These are phyloP conservation scores for Corythaixoides concolor DNA, from an alignment of 2,113 vertebrate species.

Conservation along the genomic window DNA sequence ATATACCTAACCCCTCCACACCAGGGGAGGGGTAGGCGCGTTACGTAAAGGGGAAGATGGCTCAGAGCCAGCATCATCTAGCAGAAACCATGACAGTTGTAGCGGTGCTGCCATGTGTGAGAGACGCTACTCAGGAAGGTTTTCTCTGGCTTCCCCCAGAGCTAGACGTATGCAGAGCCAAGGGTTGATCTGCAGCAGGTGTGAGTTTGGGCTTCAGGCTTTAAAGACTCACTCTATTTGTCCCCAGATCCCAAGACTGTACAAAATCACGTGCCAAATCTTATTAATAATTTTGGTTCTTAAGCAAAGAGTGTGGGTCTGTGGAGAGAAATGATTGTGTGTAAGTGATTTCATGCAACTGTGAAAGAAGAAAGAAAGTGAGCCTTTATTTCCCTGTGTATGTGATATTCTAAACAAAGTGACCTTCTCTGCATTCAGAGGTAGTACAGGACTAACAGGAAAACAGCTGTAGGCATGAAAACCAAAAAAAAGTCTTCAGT, in stretches of 20 bases:
- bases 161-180: neutral
- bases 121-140: neutral
- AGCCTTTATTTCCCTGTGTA: neutral
- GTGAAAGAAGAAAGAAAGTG: neutral
- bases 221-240: neutral
- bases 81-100: neutral
- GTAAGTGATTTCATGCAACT: neutral
- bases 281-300: neutral
- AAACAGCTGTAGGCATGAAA: conserved; percentile 11
- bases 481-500: neutral
- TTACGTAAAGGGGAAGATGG: neutral
- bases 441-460: neutral
- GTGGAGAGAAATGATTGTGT: neutral
- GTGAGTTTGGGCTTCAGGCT: neutral
- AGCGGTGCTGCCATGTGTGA: neutral
- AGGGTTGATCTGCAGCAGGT: neutral
- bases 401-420: accelerated
- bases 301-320: neutral
- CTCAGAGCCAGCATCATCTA: neutral
- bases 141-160: neutral
- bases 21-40: accelerated
- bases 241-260: neutral
- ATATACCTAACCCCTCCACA: accelerated
- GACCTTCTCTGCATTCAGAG: neutral
- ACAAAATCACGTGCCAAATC: neutral